Evolutionary conservation across 2,113 vertebrate species (phyloP).

Genomic region (Rhinogobius similis): DNA sequence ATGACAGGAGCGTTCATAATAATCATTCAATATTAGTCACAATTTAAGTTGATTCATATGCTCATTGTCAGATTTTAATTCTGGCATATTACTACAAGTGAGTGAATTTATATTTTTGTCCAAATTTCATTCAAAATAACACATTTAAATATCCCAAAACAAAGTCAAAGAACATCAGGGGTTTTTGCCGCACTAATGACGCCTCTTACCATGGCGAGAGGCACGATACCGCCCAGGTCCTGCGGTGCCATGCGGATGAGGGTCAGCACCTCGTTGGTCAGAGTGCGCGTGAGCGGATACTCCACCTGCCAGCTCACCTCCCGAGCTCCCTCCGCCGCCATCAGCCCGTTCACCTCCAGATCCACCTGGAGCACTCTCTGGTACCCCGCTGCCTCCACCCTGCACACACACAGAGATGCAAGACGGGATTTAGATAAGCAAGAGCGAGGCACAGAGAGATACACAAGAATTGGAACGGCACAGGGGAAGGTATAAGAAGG

Average conservation of each 20-base stretch:
- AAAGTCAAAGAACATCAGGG: background rate
- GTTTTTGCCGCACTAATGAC: no score
- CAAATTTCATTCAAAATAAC: background rate
- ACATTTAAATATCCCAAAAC: background rate
- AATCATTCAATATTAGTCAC: no score
- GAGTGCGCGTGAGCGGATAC: conserved; percentile 81
- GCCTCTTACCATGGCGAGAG: conserved; percentile 89
- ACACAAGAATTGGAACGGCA: conserved; percentile 2
- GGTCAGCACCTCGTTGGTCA: conserved; percentile 80
- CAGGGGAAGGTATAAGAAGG: conserved; percentile 5
- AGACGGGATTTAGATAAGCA: conserved; percentile 36
- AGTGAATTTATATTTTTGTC: no score
- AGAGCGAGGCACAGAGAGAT: background rate
- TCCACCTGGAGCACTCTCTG: conserved; percentile 88
- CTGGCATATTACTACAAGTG: no score
- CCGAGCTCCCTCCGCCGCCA: conserved; percentile 83
- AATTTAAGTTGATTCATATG: no score
- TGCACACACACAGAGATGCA: conserved; percentile 27
- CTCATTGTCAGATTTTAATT: no score
- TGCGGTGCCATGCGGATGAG: conserved; percentile 89
- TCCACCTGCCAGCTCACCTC: conserved; percentile 95
- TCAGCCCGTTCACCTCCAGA: conserved; percentile 88
- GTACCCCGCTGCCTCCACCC: conserved; percentile 79
- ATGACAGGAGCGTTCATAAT: no score
- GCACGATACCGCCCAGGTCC: conserved; percentile 90